Evolutionary conservation across 2,888 invertebrate genomes (phyloP).

Genomic region (Pyrochroa serraticornis): DNA sequence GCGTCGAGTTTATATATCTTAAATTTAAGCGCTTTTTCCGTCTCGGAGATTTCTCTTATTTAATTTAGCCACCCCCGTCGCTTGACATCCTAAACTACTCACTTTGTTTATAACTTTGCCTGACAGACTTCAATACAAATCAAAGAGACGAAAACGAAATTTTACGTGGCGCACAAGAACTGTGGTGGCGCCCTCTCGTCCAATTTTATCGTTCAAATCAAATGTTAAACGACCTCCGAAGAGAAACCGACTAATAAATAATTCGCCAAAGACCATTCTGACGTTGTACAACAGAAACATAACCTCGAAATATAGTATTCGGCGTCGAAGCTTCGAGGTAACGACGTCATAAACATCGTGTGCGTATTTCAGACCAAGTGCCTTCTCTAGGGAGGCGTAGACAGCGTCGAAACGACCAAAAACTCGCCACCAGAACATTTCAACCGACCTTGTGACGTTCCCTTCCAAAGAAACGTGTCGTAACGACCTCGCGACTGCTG

Average conservation of each 20-base stretch:
- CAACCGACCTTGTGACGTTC: neutral
- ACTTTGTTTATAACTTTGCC: slow-evolving; percentile 8
- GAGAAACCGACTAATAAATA: slow-evolving; percentile 35
- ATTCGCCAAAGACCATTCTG: slow-evolving; percentile 34
- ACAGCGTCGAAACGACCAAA: slow-evolving; percentile 11
- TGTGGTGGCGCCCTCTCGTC: no score
- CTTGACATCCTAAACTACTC: slow-evolving; percentile 11
- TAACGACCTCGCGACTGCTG: neutral
- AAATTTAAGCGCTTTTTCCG: slow-evolving; percentile 1
- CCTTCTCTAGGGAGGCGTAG: slow-evolving; percentile 30
- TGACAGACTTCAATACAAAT: neutral
- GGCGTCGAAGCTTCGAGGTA: slow-evolving; percentile 36
- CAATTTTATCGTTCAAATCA: neutral
- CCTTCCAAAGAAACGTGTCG: neutral
- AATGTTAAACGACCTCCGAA: slow-evolving; percentile 3
- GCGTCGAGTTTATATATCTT: neutral
- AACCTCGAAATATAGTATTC: slow-evolving; percentile 40
- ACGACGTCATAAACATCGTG: slow-evolving; percentile 41
- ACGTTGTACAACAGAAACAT: slow-evolving; percentile 40
- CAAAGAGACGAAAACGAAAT: no score
- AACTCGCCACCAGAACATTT: neutral
- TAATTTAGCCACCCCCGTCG: slow-evolving; percentile 14
- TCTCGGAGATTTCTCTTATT: slow-evolving; percentile 8
- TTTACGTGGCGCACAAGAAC: no score
- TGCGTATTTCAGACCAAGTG: slow-evolving; percentile 37